Base-by-base conservation (phyloP, 2,888 invertebrate species). In the Uropetala carovei region DNA sequence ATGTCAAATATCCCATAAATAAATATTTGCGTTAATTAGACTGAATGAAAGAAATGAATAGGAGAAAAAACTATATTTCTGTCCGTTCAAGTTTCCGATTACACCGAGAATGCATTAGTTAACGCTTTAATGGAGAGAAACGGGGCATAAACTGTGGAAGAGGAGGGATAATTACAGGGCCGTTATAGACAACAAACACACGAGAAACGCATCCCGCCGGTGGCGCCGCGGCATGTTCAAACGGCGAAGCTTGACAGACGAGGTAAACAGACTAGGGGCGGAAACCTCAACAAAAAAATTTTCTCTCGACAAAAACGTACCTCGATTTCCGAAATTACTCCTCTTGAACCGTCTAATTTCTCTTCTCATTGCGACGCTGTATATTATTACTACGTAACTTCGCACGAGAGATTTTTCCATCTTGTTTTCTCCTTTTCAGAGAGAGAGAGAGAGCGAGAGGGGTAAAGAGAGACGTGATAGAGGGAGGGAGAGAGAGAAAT, bases 121-220 rank as follows among this genome's bases (percentile, higher is more conserved):
- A 75, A 75, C 13, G 22, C 75, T 75, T 27, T 22, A 22, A 75
- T 27, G 27, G 18, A 75, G 75, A 27, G 75, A 75, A 75, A 75
- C 27, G 75, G 75, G 4, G 75, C 22, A 75, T 75, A 27, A 75
- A 75, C 75, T 13, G 75, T 27, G 11, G 75, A 75, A 27, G 27
- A 75, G 75, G n/a, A 18, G 22, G 22, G 13, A 27, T 75, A 75
- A 75, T 75, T 75, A 75, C 75, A 9, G 75, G 27, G 75, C 75
- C 27, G 75, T 75, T 75, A 75, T 27, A 75, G 75, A 22, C 22
- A 27, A 75, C 75, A 75, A 75, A 75, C 75, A n/a, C 75, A 27
- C 22, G 75, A 75, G 27, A 10, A 68, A 68, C 16, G 75, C 75
- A 75, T 0, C 11, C 3, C 22, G 75, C 75, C 75, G 75, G 11